Conservation (phyloP, 2,797 vertebrate genomes). For the Schizopygopsis malacanthus region DNA sequence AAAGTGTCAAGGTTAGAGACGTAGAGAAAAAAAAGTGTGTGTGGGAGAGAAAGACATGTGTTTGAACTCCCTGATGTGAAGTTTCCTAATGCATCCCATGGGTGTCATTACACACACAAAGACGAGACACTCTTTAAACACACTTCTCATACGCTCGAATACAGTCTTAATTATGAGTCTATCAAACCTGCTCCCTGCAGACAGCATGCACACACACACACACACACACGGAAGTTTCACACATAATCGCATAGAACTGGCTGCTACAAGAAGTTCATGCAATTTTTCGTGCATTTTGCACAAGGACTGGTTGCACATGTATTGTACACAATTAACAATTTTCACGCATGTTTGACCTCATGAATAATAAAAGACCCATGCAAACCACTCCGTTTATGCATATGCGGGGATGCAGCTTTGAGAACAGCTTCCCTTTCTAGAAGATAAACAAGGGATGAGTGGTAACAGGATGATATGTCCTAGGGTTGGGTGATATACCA, state of each 20-base stretch:
- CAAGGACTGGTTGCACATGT: constrained; percentile 4
- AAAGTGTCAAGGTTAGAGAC: constrained; percentile 9
- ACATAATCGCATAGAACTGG: constrained; percentile 18
- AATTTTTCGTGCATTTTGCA: not conserved
- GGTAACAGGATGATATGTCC: not conserved
- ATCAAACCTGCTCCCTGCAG: constrained; percentile 46
- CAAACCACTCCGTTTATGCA: constrained; percentile 17
- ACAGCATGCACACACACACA: constrained; percentile 44
- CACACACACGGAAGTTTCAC: constrained; percentile 23
- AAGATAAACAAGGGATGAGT: not conserved
- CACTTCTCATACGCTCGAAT: constrained; percentile 40
- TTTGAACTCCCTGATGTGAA: constrained; percentile 38
- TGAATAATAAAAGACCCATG: constrained; percentile 20
- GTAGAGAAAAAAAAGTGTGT: not conserved
- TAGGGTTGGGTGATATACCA: not conserved
- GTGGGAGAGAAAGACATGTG: constrained; percentile 9
- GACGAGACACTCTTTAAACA: constrained; percentile 46
- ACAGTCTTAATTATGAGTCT: constrained; percentile 54
- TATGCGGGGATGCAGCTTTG: not conserved
- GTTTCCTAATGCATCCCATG: constrained; percentile 44
- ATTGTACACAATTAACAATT: constrained; percentile 9
- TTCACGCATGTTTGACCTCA: constrained; percentile 3
- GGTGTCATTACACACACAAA: constrained; percentile 53
- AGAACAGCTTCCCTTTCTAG: not conserved
- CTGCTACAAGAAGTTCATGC: not conserved